Base-by-base conservation (phyloP, 1,140 invertebrate species). In the Bicyclus anynana region DNA sequence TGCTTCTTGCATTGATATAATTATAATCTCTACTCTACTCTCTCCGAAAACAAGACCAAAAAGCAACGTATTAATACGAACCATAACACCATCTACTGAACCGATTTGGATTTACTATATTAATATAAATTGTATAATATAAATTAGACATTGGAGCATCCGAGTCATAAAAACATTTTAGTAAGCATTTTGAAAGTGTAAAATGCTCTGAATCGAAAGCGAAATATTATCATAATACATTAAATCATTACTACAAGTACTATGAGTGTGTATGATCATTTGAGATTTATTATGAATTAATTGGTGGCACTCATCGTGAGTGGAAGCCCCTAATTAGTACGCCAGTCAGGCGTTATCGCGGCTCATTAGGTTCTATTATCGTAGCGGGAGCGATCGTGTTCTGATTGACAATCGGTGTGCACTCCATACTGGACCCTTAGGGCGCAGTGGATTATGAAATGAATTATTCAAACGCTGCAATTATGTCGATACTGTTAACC, bases 291-390 rank as follows among this genome's bases (percentile, higher is more conserved):
- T 38, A 16, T 38, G 9, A 13, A 56, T 26, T 65, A 72, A 77
- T 77, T 72, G 74, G 27, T 50, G 49, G 59, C 55, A 70, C 73
- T 71, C 53, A 68, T 59, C 47, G 57, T 58, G 48, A 68, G 67
- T 71, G 65, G 64, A 66, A 59, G 63, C 63, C 17, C 21, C 13
- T 63, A 65, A 69, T 85, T 83, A 77, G 65, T 69, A 85, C 83
- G 72, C 77, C 27, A 53, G 53, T 44, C 60, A 62, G 53, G 56
- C 49, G 62, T 48, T 52, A 57, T 35, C 53, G 61, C 50, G 63
- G 59, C 65, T 82, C 70, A 80, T 85, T 82, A 85, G 55, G 44
- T 60, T 50, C 72, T 70, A 76, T 81, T 77, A 82, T 72, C 63
- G 55, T 71, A 64, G 59, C 59, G 47, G 62, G 67, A 56, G 48